These are phyloP conservation scores for Oligia fasciuncula DNA, from an alignment of 2,888 invertebrate genomes.

Conservation along the genomic window DNA sequence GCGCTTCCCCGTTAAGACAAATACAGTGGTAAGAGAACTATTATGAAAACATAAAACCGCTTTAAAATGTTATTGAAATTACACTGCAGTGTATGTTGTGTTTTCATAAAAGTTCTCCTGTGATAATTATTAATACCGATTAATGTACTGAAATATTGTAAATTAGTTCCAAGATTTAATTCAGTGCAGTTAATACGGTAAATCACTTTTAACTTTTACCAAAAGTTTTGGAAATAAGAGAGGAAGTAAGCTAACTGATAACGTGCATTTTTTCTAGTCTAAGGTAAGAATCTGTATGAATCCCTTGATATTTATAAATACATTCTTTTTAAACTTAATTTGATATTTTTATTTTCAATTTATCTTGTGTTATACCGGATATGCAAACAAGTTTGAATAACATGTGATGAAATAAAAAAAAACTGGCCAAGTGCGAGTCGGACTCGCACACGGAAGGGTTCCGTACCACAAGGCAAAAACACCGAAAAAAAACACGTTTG, in stretches of 20 bases:
- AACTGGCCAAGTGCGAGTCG: no score
- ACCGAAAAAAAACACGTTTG: no score
- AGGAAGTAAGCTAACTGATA: slow-evolving; percentile 33
- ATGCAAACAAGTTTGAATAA: background rate
- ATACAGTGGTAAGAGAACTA: slow-evolving; percentile 14
- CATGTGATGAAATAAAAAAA: background rate
- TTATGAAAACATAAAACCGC: slow-evolving; percentile 6
- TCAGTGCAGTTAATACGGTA: slow-evolving; percentile 41
- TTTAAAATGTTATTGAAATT: background rate
- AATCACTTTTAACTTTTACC: slow-evolving; percentile 1
- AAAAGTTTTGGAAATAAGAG: slow-evolving; percentile 19
- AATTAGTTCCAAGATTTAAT: slow-evolving; percentile 23
- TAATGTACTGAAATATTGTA: slow-evolving; percentile 39
- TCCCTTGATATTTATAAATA: slow-evolving; percentile 66
- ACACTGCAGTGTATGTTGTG: background rate
- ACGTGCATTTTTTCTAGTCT: slow-evolving; percentile 70
- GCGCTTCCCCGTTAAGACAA: background rate
- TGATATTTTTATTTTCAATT: slow-evolving; percentile 30
- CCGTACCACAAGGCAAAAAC: no score
- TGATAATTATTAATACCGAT: slow-evolving; percentile 21
- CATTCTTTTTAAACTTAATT: slow-evolving; percentile 31
- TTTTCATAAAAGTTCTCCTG: slow-evolving; percentile 16
- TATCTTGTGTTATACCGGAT: no score
- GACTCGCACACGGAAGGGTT: no score
- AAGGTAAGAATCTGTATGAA: slow-evolving; percentile 69